These are phyloP conservation scores for Megalops cyprinoides DNA, from an alignment of 2,797 vertebrate species.

Conservation along the genomic window DNA sequence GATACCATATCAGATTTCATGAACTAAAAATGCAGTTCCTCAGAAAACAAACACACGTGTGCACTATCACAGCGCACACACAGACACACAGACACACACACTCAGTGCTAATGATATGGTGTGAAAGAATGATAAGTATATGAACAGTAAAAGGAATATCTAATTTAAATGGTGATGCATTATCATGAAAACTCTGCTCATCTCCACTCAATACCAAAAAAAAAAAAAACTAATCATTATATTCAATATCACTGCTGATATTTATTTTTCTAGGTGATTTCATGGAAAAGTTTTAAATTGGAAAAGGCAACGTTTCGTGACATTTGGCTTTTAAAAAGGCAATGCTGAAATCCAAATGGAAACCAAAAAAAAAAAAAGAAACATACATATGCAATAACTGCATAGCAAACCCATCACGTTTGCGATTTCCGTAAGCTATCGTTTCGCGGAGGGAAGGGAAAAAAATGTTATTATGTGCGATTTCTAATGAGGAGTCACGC, in stretches of 20 bases:
- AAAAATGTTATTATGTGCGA: slow-evolving; percentile 6
- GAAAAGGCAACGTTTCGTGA: too few species aligned
- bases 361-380: not conserved
- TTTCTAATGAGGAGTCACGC: not conserved
- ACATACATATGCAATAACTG: not conserved
- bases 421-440: not conserved
- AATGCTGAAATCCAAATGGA: not conserved
- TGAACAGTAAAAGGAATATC: too few species aligned
- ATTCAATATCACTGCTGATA: not conserved
- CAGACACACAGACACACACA: not conserved
- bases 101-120: not conserved
- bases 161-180: not conserved
- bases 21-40: too few species aligned
- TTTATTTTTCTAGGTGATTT: too few species aligned
- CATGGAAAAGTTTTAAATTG: too few species aligned
- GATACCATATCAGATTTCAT: too few species aligned
- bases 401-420: not conserved
- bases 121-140: too few species aligned
- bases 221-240: too few species aligned
- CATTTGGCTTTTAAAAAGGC: not conserved
- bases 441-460: not conserved
- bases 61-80: too few species aligned
- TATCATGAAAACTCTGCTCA: not conserved
- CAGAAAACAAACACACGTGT: too few species aligned
- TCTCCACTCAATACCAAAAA: too few species aligned